Evolutionary conservation across 2,113 vertebrate species (phyloP).

Genomic region (Lophura nycthemera): DNA sequence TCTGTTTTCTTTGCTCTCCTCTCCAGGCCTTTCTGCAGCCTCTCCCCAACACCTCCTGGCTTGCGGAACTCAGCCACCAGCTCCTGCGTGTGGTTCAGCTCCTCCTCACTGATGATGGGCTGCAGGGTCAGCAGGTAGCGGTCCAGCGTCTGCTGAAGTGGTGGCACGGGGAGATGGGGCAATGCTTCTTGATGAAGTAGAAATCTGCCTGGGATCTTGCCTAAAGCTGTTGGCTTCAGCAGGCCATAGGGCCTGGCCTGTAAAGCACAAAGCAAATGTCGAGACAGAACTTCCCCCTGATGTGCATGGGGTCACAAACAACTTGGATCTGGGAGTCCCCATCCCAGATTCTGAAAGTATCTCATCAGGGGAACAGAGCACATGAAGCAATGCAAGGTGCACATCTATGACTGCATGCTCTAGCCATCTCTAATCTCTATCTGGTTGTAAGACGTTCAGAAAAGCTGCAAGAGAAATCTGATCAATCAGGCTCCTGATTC

Average conservation of each 20-base stretch:
- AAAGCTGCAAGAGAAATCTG: not conserved
- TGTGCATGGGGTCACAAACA: not conserved
- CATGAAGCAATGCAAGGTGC: rapidly evolving
- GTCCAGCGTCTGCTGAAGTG: conserved; percentile 90
- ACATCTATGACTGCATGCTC: not conserved
- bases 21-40: conserved; percentile 90
- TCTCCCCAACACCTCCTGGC: conserved; percentile 86
- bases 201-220: conserved; percentile 83
- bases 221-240: conserved; percentile 84
- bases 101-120: conserved; percentile 88
- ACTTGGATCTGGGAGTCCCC: not conserved
- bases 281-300: not conserved
- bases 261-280: conserved; percentile 52
- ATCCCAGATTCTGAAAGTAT: not conserved
- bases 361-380: not conserved
- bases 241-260: conserved; percentile 83
- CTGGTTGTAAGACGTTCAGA: not conserved
- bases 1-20: conserved; percentile 83
- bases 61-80: conserved; percentile 87
- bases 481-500: not conserved
- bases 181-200: conserved; percentile 88
- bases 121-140: conserved; percentile 87
- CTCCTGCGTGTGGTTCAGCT: conserved; percentile 83
- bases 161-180: conserved; percentile 87
- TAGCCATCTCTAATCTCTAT: not conserved